Evolutionary conservation across 1,140 invertebrate species (phyloP).

Genomic region (Atta texana): DNA sequence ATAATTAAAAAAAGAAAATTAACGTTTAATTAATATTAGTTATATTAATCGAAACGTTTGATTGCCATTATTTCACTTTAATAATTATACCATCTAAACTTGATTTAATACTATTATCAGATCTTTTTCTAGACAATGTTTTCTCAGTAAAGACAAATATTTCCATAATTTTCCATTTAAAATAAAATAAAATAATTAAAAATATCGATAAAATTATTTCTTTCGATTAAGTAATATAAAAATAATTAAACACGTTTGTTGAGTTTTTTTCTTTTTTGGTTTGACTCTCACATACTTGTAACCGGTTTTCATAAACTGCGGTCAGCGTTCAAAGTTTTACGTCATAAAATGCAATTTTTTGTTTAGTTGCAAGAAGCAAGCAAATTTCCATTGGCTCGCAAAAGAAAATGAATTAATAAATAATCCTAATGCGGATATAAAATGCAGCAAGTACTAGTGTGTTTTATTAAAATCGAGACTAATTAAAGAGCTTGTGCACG

Average conservation of each 20-base stretch:
- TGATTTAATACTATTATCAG: too few species aligned
- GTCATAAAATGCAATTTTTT: not conserved
- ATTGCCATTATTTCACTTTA: too few species aligned
- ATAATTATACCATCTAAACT: too few species aligned
- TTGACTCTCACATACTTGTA: not conserved
- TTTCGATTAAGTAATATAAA: not conserved
- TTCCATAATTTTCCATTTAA: not conserved
- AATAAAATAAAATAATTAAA: not conserved
- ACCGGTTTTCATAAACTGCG: not conserved
- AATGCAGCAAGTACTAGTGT: not conserved
- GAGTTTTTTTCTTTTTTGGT: too few species aligned
- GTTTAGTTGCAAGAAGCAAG: not conserved
- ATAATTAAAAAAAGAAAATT: too few species aligned
- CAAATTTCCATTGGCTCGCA: not conserved
- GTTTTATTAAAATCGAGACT: constrained; percentile 40
- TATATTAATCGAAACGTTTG: too few species aligned
- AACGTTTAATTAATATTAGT: too few species aligned
- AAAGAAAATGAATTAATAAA: constrained; percentile 13
- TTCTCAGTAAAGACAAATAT: not conserved
- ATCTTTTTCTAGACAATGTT: not conserved
- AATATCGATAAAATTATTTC: not conserved
- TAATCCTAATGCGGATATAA: constrained; percentile 9
- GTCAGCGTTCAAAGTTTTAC: not conserved
- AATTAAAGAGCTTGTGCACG: constrained; percentile 15
- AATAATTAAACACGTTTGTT: not conserved